phyloP scores from a whole-genome alignment of 2,888 invertebrate genomes.

The Flabesymbios commensalis region DNA sequence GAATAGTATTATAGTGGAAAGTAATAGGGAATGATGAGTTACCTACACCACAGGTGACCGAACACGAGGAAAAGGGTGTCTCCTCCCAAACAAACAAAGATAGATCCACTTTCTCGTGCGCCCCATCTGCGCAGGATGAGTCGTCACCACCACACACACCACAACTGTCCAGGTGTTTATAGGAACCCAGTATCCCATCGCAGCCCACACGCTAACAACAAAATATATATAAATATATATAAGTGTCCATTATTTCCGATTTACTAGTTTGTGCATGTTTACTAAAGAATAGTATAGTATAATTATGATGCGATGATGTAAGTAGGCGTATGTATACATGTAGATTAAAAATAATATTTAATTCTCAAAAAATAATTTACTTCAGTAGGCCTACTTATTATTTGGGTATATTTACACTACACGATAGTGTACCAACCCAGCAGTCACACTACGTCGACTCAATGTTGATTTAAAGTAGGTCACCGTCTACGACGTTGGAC shows the following conservation, averaged over 20 bases:
- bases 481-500: too few relatives aligned
- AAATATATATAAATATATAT: background rate
- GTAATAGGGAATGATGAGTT: constrained; percentile 63
- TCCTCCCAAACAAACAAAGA: constrained; percentile 77
- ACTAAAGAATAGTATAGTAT: too few relatives aligned
- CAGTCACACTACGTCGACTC: too few relatives aligned
- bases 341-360: too few relatives aligned
- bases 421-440: too few relatives aligned
- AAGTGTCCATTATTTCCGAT: background rate
- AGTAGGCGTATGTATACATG: too few relatives aligned
- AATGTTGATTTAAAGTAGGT: too few relatives aligned
- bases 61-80: constrained; percentile 75
- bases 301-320: background rate
- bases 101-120: constrained; percentile 49
- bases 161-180: constrained; percentile 64
- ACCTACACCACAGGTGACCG: constrained; percentile 94
- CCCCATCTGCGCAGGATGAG: constrained; percentile 76
- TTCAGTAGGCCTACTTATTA: too few relatives aligned
- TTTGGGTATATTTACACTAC: too few relatives aligned
- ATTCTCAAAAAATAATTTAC: too few relatives aligned
- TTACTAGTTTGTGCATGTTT: background rate
- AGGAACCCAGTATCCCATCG: constrained; percentile 65
- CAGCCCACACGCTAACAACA: constrained; percentile 65
- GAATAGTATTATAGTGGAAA: too few relatives aligned
- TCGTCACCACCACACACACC: constrained; percentile 67